These are phyloP conservation scores for Aurelia sp. DNA, from an alignment of 30 jellyfish, hydroid and myxozoan genomes.

Conservation along the genomic window DNA sequence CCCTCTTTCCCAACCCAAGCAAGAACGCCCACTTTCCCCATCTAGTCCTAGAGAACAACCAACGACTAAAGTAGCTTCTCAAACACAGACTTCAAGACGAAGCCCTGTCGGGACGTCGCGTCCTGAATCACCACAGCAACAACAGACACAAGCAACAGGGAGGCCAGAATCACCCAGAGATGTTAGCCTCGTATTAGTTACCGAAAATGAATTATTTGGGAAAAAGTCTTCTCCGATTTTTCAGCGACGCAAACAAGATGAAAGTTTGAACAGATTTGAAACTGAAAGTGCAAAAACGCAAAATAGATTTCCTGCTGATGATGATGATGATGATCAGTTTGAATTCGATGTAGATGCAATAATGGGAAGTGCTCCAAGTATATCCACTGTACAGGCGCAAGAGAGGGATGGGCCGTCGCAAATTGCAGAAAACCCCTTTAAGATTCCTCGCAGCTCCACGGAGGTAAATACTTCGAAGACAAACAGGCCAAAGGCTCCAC, in stretches of 20 bases:
- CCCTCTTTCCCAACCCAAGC: background rate
- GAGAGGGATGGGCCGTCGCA: background rate
- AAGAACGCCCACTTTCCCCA: conserved; percentile 13
- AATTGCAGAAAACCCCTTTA: background rate
- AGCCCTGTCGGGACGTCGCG: background rate
- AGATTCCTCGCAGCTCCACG: background rate
- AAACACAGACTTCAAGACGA: background rate
- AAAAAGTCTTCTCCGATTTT: conserved; percentile 14
- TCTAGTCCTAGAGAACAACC: background rate
- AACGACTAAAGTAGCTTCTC: background rate
- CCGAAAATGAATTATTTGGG: conserved; percentile 55
- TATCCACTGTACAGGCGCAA: background rate
- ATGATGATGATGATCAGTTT: background rate
- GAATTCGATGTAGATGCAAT: no score
- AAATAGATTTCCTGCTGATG: background rate
- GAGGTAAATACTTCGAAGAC: background rate
- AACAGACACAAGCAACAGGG: background rate
- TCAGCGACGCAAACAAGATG: background rate
- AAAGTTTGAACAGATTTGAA: background rate
- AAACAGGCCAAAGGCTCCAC: conserved; percentile 32
- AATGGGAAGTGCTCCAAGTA: background rate
- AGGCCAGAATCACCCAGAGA: conserved; percentile 42
- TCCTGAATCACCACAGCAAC: background rate
- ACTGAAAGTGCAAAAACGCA: background rate
- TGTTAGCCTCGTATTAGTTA: conserved; percentile 27